Base-by-base conservation (phyloP, 2,797 vertebrate species). In the Hippoglossus hippoglossus region DNA sequence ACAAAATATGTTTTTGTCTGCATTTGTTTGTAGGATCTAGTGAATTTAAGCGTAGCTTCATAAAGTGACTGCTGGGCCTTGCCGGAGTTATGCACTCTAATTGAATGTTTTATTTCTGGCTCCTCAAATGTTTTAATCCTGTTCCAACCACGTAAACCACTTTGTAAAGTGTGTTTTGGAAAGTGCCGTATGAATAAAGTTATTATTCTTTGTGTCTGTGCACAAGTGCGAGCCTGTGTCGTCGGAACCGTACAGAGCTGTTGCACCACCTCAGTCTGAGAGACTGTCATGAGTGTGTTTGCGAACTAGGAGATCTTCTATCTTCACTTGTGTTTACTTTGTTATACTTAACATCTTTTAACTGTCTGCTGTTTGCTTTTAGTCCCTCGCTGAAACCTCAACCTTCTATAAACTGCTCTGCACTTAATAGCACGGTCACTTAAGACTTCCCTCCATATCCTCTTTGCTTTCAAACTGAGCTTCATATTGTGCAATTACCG, bases 271-370 rank as follows among this genome's bases (percentile, higher is more conserved):
- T 6, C 8, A 12, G 55, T 76, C 49, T 39, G 6, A 72, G 36
- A 69, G 25, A 25, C 41, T 22, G 24, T 47, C 60, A 46, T 12
- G 39, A 31, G 25, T 52, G 59, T 71, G 57, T 65, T 34, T 51
- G 31, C 51, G 41, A 64, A 54, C 63, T 18, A 39, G 11, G 19
- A 55, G 70, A 69, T 76, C 64, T 73, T 22, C 12, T 69, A 51
- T 71, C 36, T 67, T 63, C 47, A 58, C n/a, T 59, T 46, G 36
- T 83, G 70, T 82, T 89, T 81, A 75, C 85, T 82, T 67, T 67
- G 56, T 34, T 86, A 81, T 79, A 84, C 66, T 71, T 75, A 52
- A 85, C 82, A 53, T 76, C 66, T 66, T 66, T 62, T 46, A 67
- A 64, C 75, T 21, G 66, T 26, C 67, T 50, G 19, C 1, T 77